Evolutionary conservation across 2,113 vertebrate genomes (phyloP), one percentile per base, ranked within the genome.

Genomic region (Strigops habroptila): DNA sequence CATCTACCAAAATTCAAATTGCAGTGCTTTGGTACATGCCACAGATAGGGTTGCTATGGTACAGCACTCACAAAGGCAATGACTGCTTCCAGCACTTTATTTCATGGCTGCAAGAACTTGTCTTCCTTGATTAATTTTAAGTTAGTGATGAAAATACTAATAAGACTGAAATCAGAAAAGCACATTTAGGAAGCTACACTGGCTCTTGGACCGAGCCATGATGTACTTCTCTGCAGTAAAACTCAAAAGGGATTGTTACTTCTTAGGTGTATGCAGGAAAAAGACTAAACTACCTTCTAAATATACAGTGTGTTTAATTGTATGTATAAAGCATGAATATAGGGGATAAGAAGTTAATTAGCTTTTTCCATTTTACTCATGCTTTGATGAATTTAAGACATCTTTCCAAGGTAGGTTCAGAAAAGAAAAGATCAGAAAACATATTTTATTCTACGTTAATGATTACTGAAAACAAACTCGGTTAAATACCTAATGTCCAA

Each of bases 31-130:
- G 88, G 69, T 55, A 90, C 44, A 4, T 8, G 55, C 79, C 76
- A 59, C 64, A 35, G 91, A 53, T 31, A 43, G 55, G 73, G 64
- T 41, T 90, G 90, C 91, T 43, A 82, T 4, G 25, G 91, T 17
- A 70, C 79, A 91, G 69, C 52, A 78, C 52, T 96, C 69, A 33
- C 27, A 83, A 60, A 78, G 48, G 88, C 86, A 91, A 4, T 27
- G 52, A 41, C 83, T 94, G 90, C 88, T 88, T 87, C 86, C 69
- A 86, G 88, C 74, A 52, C 62, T 86, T 91, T 53, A 89, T 82
- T 94, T 76, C 92, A 84, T 91, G 91, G 90, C 75, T 96, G 68
- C 93, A 86, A 93, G 69, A 69, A 84, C 86, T 86, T 92, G 90
- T 86, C 93, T 93, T 92, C 69, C 83, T 68, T 91, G 90, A 96